Evolutionary conservation across 2,888 invertebrate species (phyloP).

Genomic region (Lasioglossum morio): DNA sequence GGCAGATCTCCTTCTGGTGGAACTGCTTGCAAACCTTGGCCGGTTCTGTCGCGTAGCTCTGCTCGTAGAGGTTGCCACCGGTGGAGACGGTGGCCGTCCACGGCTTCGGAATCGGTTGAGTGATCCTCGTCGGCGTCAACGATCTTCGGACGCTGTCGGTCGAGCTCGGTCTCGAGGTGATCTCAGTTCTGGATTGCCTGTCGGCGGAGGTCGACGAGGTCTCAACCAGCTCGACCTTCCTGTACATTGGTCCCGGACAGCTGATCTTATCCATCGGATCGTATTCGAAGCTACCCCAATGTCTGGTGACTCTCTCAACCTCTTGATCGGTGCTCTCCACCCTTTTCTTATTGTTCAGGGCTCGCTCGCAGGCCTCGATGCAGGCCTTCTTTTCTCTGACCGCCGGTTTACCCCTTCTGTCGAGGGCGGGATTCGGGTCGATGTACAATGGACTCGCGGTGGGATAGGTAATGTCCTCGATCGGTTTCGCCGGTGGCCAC

Average conservation of each 20-base stretch:
- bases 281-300: slow-evolving; percentile 46
- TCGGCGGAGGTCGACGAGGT: slow-evolving; percentile 44
- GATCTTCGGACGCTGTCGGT: slow-evolving; percentile 81
- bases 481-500: slow-evolving; percentile 81
- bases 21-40: slow-evolving; percentile 63
- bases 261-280: slow-evolving; percentile 79
- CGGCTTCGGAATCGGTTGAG: slow-evolving; percentile 81
- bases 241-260: slow-evolving; percentile 79
- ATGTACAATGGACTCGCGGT: slow-evolving; percentile 83
- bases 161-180: slow-evolving; percentile 75
- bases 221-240: slow-evolving; percentile 77
- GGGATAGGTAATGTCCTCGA: slow-evolving; percentile 82
- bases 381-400: slow-evolving; percentile 77
- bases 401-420: slow-evolving; percentile 72
- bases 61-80: slow-evolving; percentile 77
- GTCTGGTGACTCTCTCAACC: slow-evolving; percentile 52
- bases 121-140: slow-evolving; percentile 81
- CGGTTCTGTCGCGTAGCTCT: slow-evolving; percentile 73
- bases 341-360: slow-evolving; percentile 38
- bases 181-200: slow-evolving; percentile 71
- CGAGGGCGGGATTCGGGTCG: slow-evolving; percentile 80
- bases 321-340: slow-evolving; percentile 59
- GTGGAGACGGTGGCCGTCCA: slow-evolving; percentile 82
- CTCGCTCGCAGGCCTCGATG: slow-evolving; percentile 72
- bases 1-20: slow-evolving; percentile 70